Percentiles rank a stretch among this genome's conserved stretches.
Evolutionary conservation across 2,113 vertebrate genomes (phyloP).

Genomic region (Gopherus flavomarginatus): DNA sequence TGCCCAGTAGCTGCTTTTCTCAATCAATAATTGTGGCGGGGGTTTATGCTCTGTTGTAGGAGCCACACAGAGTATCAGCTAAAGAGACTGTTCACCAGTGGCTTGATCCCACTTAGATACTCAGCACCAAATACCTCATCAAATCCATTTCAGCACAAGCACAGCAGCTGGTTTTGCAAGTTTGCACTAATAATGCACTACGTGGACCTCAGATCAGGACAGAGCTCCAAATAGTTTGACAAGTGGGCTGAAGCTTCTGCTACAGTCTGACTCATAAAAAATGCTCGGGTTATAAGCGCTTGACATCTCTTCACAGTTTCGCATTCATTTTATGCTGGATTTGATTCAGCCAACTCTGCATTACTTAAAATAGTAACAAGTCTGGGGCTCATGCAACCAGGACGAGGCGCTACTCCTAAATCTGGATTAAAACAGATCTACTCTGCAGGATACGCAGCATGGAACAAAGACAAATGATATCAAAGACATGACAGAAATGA

Average conservation of each 20-base stretch:
- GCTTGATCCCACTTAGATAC: background rate
- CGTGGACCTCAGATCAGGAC: fast-evolving
- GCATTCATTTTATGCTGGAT: too few relatives aligned
- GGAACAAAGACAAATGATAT: fast-evolving
- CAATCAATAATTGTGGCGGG: background rate
- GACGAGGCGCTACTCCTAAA: fast-evolving
- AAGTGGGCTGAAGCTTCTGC: background rate
- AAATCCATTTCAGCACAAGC: background rate
- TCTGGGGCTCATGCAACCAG: fast-evolving
- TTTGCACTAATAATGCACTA: background rate
- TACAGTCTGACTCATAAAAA: fast-evolving
- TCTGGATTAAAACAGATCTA: fast-evolving
- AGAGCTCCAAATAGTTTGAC: background rate
- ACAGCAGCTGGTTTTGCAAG: background rate
- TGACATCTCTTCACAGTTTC: background rate
- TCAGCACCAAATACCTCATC: background rate
- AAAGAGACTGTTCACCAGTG: background rate
- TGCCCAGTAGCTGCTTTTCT: background rate
- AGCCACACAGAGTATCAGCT: background rate
- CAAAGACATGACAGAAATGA: fast-evolving
- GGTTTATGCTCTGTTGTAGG: fast-evolving
- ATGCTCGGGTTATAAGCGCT: background rate
- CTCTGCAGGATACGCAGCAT: fast-evolving
- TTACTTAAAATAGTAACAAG: fast-evolving
- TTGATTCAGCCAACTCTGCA: background rate